A percentile compares a stretch with the other conserved stretches of the same genome.
These are phyloP conservation scores for Strigops habroptila DNA, from an alignment of 2,113 vertebrate species.

Conservation along the genomic window DNA sequence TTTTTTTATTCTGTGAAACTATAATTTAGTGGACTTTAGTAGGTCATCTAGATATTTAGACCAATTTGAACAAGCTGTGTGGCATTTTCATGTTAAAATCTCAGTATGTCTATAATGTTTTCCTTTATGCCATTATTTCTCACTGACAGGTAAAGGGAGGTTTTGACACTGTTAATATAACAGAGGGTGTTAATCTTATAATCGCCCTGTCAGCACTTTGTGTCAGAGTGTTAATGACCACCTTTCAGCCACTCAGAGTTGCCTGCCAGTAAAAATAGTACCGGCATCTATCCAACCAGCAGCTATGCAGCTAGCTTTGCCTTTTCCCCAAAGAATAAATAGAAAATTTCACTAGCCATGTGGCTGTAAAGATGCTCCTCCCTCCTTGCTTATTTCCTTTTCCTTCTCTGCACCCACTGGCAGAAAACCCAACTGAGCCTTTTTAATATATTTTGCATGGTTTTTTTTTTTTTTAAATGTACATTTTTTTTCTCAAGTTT, in stretches of 20 bases:
- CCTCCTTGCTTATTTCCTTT: neutral
- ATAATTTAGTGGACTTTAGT: neutral
- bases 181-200: conserved; percentile 78
- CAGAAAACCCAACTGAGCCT: neutral
- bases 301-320: conserved; percentile 34
- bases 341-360: conserved; percentile 18
- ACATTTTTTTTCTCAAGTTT: neutral
- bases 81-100: conserved; percentile 22
- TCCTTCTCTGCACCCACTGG: neutral
- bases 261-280: conserved; percentile 75
- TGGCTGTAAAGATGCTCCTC: neutral
- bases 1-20: neutral
- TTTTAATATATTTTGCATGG: neutral
- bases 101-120: conserved; percentile 34
- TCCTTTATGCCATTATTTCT: conserved; percentile 56
- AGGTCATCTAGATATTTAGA: neutral
- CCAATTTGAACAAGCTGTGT: neutral
- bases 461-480: neutral
- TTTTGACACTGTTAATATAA: conserved; percentile 73
- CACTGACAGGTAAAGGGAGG: conserved; percentile 71
- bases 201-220: conserved; percentile 76
- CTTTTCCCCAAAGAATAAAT: conserved; percentile 3
- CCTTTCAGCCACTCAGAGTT: conserved; percentile 74
- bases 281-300: conserved; percentile 60
- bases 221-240: conserved; percentile 78